A percentile compares a stretch with the other conserved stretches of the same genome.
Evolutionary conservation across 2,888 invertebrate genomes (phyloP).

Genomic region (Leptodirus hochenwartii): DNA sequence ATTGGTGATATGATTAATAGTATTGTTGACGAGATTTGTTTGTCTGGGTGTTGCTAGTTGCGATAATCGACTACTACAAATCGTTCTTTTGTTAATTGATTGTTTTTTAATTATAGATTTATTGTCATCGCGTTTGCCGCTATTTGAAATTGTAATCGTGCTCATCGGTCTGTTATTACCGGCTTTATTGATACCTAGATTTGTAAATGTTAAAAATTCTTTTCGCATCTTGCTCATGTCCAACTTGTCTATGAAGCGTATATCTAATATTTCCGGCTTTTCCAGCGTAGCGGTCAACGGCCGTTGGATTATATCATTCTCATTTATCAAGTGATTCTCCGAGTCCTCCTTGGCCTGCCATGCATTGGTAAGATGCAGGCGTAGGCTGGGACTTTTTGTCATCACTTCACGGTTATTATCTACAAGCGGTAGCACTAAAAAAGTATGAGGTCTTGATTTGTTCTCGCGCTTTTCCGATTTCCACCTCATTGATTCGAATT

Average conservation of each 20-base stretch:
- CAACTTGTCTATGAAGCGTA: slow-evolving; percentile 30
- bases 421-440: slow-evolving; percentile 17
- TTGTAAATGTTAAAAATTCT: slow-evolving; percentile 29
- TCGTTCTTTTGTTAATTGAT: background rate
- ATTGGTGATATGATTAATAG: slow-evolving; percentile 7
- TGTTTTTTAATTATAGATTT: no score
- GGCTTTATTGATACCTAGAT: no score
- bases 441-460: slow-evolving; percentile 14
- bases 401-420: slow-evolving; percentile 13
- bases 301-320: slow-evolving; percentile 19
- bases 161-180: slow-evolving; percentile 1
- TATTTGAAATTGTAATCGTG: no score
- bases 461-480: slow-evolving; percentile 12
- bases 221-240: slow-evolving; percentile 38
- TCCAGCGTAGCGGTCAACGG: slow-evolving; percentile 38
- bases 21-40: slow-evolving; percentile 1
- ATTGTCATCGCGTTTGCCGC: no score
- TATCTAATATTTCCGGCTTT: slow-evolving; percentile 33
- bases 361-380: no score
- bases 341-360: slow-evolving; percentile 3
- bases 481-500: slow-evolving; percentile 15
- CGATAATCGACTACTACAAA: slow-evolving; percentile 13
- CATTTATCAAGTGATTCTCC: slow-evolving; percentile 8
- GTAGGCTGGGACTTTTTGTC: slow-evolving; percentile 20
- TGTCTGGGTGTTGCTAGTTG: background rate